Base-by-base conservation (phyloP, 2,797 vertebrate species). In the Adrianichthys oophorus region DNA sequence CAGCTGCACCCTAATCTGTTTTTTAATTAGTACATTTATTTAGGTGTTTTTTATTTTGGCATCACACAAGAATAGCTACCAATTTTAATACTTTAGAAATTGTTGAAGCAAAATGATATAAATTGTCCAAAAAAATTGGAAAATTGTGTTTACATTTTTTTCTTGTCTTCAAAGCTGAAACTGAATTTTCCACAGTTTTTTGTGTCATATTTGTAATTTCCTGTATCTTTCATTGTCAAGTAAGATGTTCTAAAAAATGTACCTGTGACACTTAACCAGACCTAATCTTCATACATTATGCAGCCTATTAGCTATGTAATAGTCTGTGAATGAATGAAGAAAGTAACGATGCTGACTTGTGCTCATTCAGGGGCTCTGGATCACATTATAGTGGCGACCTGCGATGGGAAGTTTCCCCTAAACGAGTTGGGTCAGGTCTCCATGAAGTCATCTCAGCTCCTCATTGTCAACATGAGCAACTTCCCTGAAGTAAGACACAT, bases 351-450 rank as follows among this genome's bases (percentile, higher is more conserved):
- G 8, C 60, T 10, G 47, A 23, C 79, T 12, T 74, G 50, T 60
- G 15, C 66, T 79, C 69, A 52, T 84, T 57, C 68, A 99, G 97
- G 97, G 68, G 93, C 94, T 65, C 91, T 99, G 70, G 95, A 98
- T 91, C 94, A 95, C 82, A 92, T 98, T 43, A 80, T 87, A 4
- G 95, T 98, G 83, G 41, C 88, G 62, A 99, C 95, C 59, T 84
- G 90, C 52, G 93, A 96, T 23, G 97, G 97, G 79, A 98, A 95
- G 79, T 93, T 98, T 72, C 93, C 96, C 0, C 92, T 99, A 64
- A 99, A 97, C 90, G 96, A 98, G 87, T 93, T 99, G 78, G 95
- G 94, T 32, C 97, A 99, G 88, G 92, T 99, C 90, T 94, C 95
- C 21, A 92, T 96, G 92, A 97, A 96, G 83, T 96, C 97, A 7